These are phyloP conservation scores for Lepidurus apus DNA, from an alignment of 1,140 invertebrate species.

Conservation along the genomic window DNA sequence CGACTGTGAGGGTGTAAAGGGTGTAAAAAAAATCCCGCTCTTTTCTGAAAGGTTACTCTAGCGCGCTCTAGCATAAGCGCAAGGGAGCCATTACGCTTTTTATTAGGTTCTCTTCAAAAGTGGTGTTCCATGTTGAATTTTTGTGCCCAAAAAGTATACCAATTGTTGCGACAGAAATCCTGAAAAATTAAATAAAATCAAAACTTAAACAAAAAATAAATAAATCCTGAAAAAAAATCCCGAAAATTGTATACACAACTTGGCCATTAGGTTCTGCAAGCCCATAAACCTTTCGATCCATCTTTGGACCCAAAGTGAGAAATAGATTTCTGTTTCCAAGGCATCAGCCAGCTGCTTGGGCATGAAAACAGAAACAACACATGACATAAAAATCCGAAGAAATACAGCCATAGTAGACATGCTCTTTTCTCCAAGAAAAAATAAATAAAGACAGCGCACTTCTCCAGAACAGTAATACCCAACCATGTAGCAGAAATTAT, in stretches of 20 bases:
- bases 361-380: not conserved
- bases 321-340: conserved; percentile 15
- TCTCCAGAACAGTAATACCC: not conserved
- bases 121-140: conserved; percentile 14
- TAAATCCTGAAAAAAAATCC: not conserved
- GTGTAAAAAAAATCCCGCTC: not conserved
- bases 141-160: not conserved
- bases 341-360: not conserved
- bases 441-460: not conserved
- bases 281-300: not conserved
- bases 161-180: not conserved
- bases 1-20: not conserved
- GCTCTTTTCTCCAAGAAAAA: not conserved
- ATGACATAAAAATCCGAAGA: not conserved
- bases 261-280: not conserved
- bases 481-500: too few species aligned
- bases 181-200: too few species aligned
- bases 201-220: not conserved
- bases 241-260: not conserved
- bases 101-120: conserved; percentile 5
- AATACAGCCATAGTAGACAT: not conserved
- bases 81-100: not conserved
- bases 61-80: not conserved
- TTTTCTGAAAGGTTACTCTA: not conserved
- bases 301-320: conserved; percentile 3